Percentiles rank a stretch among this genome's conserved stretches.
Evolutionary conservation across 2,113 vertebrate species (phyloP).

Genomic region (Eclectus roratus): DNA sequence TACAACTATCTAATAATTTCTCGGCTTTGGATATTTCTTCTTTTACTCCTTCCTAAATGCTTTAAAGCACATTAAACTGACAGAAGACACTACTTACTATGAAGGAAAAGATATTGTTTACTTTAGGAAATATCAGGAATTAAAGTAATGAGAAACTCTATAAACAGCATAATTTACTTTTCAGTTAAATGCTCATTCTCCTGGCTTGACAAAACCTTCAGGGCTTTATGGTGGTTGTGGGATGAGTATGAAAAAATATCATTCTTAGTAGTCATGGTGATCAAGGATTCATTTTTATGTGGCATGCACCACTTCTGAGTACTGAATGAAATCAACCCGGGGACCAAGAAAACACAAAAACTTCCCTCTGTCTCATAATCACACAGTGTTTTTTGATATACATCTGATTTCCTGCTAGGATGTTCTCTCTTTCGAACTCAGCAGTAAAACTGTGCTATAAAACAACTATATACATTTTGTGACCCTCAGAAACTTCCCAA

Average conservation of each 20-base stretch:
- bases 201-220: neutral
- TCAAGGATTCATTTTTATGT: neutral
- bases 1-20: neutral
- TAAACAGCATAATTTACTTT: neutral
- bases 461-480: neutral
- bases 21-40: neutral
- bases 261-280: neutral
- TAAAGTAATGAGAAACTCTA: neutral
- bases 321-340: neutral
- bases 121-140: neutral
- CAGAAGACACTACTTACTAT: neutral
- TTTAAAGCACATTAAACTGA: neutral
- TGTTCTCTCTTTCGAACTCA: neutral
- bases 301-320: neutral
- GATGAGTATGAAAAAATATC: neutral
- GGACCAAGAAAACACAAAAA: neutral
- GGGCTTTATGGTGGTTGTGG: fast-evolving
- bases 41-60: neutral
- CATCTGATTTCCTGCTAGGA: neutral
- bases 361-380: neutral
- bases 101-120: neutral
- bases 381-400: neutral
- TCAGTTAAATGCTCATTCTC: neutral
- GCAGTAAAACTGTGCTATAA: neutral
- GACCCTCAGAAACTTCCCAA: neutral